Evolutionary conservation across 2,113 vertebrate species (phyloP).

Genomic region (Oncorhynchus mykiss): DNA sequence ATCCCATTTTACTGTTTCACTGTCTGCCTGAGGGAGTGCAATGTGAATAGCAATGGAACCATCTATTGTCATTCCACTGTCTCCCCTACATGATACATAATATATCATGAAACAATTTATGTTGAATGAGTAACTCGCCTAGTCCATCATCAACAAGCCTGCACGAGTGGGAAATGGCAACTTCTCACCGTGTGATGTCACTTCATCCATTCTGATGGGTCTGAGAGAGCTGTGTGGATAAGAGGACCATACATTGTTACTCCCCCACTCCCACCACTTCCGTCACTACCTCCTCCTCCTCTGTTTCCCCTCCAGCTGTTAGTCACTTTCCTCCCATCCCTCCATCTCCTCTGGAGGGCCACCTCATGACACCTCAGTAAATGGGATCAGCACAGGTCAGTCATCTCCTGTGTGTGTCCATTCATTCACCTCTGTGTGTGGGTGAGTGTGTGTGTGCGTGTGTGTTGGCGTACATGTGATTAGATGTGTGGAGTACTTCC

Average conservation of each 20-base stretch:
- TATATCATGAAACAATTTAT: too few species aligned
- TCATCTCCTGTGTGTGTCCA: slow-evolving; percentile 55
- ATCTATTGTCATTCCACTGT: slow-evolving; percentile 41
- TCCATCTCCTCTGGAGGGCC: slow-evolving; percentile 53
- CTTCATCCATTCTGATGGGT: too few species aligned
- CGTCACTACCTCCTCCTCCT: background rate
- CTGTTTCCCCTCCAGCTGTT: slow-evolving; percentile 57
- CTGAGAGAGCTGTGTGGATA: too few species aligned
- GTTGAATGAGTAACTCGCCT: too few species aligned
- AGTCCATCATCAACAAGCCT: too few species aligned
- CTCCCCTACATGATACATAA: background rate
- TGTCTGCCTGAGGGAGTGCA: too few species aligned
- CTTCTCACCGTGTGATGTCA: too few species aligned
- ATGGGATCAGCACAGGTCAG: slow-evolving; percentile 72
- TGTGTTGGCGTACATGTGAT: slow-evolving; percentile 7
- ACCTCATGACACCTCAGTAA: slow-evolving; percentile 60
- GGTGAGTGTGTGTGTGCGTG: background rate
- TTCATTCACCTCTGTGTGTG: slow-evolving; percentile 6
- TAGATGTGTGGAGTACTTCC: background rate
- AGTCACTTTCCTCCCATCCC: slow-evolving; percentile 61
- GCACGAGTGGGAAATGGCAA: too few species aligned
- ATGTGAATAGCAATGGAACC: background rate
- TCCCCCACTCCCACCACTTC: background rate
- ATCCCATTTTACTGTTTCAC: too few species aligned
- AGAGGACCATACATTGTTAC: too few species aligned